Evolutionary conservation across 2,888 invertebrate species (phyloP).

Genomic region (Serrognathus titanus): DNA sequence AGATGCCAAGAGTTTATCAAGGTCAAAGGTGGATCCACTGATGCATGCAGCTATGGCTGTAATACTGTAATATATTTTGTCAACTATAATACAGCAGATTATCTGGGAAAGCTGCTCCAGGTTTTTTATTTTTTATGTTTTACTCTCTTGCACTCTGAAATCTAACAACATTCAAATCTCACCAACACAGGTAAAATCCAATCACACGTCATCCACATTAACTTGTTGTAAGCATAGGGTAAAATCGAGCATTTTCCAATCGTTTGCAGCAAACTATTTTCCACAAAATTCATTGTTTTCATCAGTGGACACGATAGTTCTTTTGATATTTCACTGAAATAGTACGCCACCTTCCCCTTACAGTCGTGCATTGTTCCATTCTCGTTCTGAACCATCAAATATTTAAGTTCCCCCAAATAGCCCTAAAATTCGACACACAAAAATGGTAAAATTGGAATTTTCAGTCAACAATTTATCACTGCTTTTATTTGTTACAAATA

Average conservation of each 20-base stretch:
- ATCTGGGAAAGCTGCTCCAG: too few species aligned
- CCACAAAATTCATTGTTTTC: conserved; percentile 4
- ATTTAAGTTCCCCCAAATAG: background rate
- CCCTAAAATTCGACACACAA: background rate
- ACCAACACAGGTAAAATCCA: conserved; percentile 21
- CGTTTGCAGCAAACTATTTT: conserved; percentile 8
- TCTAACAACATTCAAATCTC: background rate
- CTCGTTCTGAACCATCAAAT: background rate
- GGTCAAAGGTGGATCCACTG: too few species aligned
- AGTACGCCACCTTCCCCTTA: background rate
- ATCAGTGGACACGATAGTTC: background rate
- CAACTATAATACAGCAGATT: too few species aligned
- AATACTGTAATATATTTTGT: too few species aligned
- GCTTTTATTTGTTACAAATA: too few species aligned
- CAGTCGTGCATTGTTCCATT: background rate
- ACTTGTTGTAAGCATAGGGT: conserved; percentile 15
- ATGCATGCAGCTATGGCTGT: too few species aligned
- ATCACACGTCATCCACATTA: conserved; percentile 16
- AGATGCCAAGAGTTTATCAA: too few species aligned
- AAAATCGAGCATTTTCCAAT: conserved; percentile 23
- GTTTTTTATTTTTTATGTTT: too few species aligned
- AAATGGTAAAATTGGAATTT: too few species aligned
- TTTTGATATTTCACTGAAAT: conserved; percentile 2
- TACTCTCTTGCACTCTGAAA: too few species aligned
- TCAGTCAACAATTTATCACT: too few species aligned